Evolutionary conservation across 2,888 invertebrate genomes (phyloP).

Genomic region (Gymnoscelis rufifasciata): DNA sequence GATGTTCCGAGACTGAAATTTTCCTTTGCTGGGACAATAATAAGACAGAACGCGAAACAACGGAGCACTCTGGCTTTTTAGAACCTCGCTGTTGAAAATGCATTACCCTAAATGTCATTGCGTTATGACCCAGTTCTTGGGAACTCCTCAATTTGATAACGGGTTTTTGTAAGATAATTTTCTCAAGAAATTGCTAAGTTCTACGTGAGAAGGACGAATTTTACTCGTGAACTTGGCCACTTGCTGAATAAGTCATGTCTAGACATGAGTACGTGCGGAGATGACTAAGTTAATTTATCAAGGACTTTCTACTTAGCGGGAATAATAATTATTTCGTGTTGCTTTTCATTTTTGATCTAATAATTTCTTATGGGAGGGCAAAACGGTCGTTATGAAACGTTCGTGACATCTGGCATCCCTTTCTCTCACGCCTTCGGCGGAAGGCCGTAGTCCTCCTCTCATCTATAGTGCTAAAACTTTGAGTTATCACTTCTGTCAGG

Average conservation of each 20-base stretch:
- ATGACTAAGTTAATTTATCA: conserved; percentile 2
- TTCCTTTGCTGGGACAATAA: conserved; percentile 47
- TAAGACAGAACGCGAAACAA: conserved; percentile 49
- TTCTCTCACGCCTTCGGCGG: too few species aligned
- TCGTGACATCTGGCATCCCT: too few species aligned
- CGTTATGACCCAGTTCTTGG: conserved; percentile 32
- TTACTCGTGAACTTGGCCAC: not conserved
- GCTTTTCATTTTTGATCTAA: conserved; percentile 20
- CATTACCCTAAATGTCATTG: conserved; percentile 44
- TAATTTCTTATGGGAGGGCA: too few species aligned
- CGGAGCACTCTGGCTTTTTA: conserved; percentile 45
- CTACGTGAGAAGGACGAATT: not conserved
- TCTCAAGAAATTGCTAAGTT: not conserved
- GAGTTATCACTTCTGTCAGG: too few species aligned
- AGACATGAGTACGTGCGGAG: not conserved
- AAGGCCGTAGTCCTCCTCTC: too few species aligned
- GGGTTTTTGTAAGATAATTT: not conserved
- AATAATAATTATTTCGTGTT: conserved; percentile 32
- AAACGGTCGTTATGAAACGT: too few species aligned
- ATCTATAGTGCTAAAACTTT: too few species aligned
- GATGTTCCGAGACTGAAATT: conserved; percentile 36
- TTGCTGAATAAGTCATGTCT: not conserved
- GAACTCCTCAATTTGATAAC: conserved; percentile 20
- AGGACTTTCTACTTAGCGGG: conserved; percentile 29
- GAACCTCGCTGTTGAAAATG: conserved; percentile 40